A percentile compares a stretch with the other conserved stretches of the same genome.
These are phyloP conservation scores for Gyps fulvus DNA, from an alignment of 2,113 vertebrate species.

Conservation along the genomic window DNA sequence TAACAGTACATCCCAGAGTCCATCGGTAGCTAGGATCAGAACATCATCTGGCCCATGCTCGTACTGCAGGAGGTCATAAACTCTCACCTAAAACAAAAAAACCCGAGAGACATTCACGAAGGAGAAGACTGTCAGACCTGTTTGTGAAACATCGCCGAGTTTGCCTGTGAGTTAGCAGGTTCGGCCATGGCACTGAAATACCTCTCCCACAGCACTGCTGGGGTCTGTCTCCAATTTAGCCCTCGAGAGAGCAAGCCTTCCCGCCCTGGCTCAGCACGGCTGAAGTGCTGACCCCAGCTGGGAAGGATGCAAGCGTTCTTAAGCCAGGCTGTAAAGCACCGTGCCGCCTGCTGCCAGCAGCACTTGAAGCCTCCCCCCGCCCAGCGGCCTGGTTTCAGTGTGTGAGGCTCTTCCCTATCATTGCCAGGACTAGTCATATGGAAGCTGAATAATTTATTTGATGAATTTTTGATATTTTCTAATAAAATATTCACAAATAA, in stretches of 20 bases:
- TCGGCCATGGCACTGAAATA: neutral
- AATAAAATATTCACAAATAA: conserved; percentile 64
- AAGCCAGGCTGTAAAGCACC: neutral
- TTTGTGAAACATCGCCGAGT: neutral
- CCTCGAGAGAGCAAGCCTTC: neutral
- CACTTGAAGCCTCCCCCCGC: neutral
- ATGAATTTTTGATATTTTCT: conserved; percentile 54
- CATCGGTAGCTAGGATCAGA: conserved; percentile 92
- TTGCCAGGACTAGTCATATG: neutral
- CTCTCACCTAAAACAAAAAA: conserved; percentile 80
- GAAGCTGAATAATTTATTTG: conserved; percentile 54
- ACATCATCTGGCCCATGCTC: conserved; percentile 91
- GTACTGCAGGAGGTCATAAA: conserved; percentile 84
- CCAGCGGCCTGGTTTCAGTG: neutral
- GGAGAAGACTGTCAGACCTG: neutral
- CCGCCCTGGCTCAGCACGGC: neutral
- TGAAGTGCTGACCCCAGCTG: neutral
- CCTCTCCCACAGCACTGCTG: neutral
- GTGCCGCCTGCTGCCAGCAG: neutral
- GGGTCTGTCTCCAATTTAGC: neutral
- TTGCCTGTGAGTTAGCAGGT: neutral
- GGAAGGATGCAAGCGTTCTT: rapidly evolving
- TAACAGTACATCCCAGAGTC: conserved; percentile 95
- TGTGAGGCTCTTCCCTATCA: neutral
- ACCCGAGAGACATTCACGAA: neutral